A percentile compares a stretch with the other conserved stretches of the same genome.
phyloP scores from a whole-genome alignment of 1,140 invertebrate species.

The Chelonus insularis region DNA sequence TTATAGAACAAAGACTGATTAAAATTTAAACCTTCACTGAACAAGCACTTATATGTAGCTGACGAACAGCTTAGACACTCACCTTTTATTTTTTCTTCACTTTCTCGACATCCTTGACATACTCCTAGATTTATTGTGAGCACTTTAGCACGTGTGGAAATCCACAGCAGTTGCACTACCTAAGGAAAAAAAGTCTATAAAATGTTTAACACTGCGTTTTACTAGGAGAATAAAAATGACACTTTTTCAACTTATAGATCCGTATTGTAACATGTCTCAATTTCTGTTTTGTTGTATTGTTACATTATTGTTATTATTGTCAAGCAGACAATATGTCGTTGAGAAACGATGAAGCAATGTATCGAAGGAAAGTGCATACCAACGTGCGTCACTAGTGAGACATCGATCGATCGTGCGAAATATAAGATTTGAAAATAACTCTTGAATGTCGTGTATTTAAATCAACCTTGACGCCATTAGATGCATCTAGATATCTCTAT shows the following conservation, averaged over 20 bases:
- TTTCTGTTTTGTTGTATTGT: no score
- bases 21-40: no score
- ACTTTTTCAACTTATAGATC: no score
- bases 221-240: no score
- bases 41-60: no score
- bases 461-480: slow-evolving; percentile 10
- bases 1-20: no score
- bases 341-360: background rate
- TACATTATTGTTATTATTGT: no score
- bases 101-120: slow-evolving; percentile 15
- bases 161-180: no score
- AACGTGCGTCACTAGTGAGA: slow-evolving; percentile 3
- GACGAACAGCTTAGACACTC: background rate
- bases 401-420: slow-evolving; percentile 21
- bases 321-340: slow-evolving; percentile 2
- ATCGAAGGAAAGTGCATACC: background rate
- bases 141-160: background rate
- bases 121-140: slow-evolving; percentile 2
- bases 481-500: background rate
- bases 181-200: no score
- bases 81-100: background rate
- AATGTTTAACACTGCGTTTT: no score
- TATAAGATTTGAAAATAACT: slow-evolving; percentile 21
- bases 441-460: no score
- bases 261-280: no score